These are phyloP conservation scores for Lingula anatina DNA, from an alignment of 2,888 invertebrate species.

Conservation along the genomic window DNA sequence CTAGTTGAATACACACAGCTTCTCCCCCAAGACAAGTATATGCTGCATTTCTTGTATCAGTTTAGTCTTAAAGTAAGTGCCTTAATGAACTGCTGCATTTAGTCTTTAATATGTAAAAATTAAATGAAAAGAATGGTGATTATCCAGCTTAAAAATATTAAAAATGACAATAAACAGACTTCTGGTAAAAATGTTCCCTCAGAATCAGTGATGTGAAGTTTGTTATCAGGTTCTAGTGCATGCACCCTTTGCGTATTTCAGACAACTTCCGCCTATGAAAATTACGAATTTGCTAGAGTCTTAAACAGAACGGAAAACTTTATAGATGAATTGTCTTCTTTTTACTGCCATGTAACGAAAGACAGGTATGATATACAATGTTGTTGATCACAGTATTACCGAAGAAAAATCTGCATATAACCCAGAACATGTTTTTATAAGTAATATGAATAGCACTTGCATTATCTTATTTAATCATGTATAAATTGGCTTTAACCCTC, in stretches of 20 bases:
- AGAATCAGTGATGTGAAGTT: neutral
- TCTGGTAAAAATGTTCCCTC: neutral
- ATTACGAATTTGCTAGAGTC: constrained; percentile 31
- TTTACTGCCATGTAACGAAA: constrained; percentile 63
- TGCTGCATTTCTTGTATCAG: constrained; percentile 66
- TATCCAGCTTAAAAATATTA: neutral
- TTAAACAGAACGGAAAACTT: constrained; percentile 35
- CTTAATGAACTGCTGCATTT: too few relatives aligned
- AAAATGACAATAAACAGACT: neutral
- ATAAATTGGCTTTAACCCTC: neutral
- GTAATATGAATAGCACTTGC: too few relatives aligned
- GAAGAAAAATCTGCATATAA: too few relatives aligned
- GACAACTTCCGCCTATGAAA: constrained; percentile 33
- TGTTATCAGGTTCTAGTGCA: neutral
- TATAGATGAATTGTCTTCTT: constrained; percentile 64
- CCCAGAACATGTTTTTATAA: too few relatives aligned
- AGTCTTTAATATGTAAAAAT: neutral
- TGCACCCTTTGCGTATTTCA: constrained; percentile 12
- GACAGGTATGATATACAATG: constrained; percentile 44
- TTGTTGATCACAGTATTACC: too few relatives aligned
- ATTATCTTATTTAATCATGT: neutral
- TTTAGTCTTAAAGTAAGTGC: constrained; percentile 58
- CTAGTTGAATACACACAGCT: constrained; percentile 51
- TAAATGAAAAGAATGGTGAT: neutral
- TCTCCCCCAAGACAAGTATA: constrained; percentile 59